Percentiles rank a stretch among this genome's conserved stretches.
Conservation (phyloP, 2,113 vertebrate genomes). For the Bufo gargarizans region DNA sequence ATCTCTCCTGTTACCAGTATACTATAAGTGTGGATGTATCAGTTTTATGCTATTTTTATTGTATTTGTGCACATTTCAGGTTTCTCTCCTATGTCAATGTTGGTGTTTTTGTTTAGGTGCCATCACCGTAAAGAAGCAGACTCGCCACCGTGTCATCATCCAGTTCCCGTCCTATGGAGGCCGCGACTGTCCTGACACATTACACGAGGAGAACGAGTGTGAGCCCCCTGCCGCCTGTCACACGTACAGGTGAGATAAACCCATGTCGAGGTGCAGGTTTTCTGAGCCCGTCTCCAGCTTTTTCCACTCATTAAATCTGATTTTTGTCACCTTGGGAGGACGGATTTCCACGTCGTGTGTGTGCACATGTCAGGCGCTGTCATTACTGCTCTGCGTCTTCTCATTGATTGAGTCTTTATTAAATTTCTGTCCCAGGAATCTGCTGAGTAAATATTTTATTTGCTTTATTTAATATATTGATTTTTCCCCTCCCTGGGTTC, state of each 20-base stretch:
- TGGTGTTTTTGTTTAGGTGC: slow-evolving; percentile 69
- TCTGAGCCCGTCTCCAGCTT: not conserved
- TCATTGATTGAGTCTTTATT: not conserved
- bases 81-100: not conserved
- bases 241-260: slow-evolving; percentile 83
- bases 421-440: not conserved
- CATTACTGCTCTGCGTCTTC: not conserved
- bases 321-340: slow-evolving; percentile 23
- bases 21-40: no score
- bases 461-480: slow-evolving; percentile 15
- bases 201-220: slow-evolving; percentile 90
- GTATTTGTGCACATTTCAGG: not conserved
- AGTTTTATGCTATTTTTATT: not conserved
- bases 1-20: no score
- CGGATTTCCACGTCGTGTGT: not conserved
- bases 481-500: not conserved
- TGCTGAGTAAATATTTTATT: slow-evolving; percentile 35
- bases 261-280: not conserved
- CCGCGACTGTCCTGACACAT: slow-evolving; percentile 86
- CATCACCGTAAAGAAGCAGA: slow-evolving; percentile 77
- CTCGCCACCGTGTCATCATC: slow-evolving; percentile 84
- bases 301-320: slow-evolving; percentile 51
- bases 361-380: slow-evolving; percentile 5
- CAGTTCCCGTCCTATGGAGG: slow-evolving; percentile 89
- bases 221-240: slow-evolving; percentile 78